A percentile compares a stretch with the other conserved stretches of the same genome.
These are phyloP conservation scores for Cepphus grylle DNA, from an alignment of 2,113 vertebrate species.

Conservation along the genomic window DNA sequence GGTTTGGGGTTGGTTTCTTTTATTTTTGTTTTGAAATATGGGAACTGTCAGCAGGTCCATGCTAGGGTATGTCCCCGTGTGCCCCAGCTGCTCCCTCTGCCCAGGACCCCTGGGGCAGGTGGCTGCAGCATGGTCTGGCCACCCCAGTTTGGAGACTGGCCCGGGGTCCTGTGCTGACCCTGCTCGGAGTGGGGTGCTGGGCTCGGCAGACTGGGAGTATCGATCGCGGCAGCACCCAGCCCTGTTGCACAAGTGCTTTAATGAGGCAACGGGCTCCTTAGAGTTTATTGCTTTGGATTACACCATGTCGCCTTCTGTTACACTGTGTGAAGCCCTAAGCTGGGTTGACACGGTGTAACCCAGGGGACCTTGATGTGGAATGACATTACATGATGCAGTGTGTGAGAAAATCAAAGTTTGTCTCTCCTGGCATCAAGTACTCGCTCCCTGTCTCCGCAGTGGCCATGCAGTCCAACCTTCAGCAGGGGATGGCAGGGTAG, in stretches of 20 bases:
- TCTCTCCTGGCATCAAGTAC: not conserved
- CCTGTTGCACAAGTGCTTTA: not conserved
- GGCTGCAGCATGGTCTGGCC: not conserved
- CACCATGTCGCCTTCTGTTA: not conserved
- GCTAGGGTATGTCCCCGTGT: fast-evolving
- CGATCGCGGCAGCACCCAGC: not conserved
- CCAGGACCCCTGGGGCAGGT: fast-evolving
- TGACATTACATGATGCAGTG: not conserved
- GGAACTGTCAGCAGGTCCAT: not conserved
- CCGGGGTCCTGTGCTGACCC: not conserved
- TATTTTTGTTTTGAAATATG: not conserved
- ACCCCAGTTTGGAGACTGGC: not conserved
- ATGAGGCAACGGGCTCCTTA: not conserved
- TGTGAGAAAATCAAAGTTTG: slow-evolving; percentile 13
- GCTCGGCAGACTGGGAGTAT: fast-evolving
- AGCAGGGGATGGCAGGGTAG: slow-evolving; percentile 24
- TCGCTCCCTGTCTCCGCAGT: not conserved
- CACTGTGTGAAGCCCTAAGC: not conserved
- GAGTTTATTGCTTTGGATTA: not conserved
- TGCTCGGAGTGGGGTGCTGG: fast-evolving
- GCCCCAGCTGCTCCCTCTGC: not conserved
- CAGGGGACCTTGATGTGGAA: not conserved
- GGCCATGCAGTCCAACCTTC: not conserved
- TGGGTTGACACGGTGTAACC: not conserved
- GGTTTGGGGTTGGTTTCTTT: fast-evolving